A percentile compares a stretch with the other conserved stretches of the same genome.
Evolutionary conservation across 1,140 invertebrate genomes (phyloP).

Genomic region (Bombus pyrosoma): DNA sequence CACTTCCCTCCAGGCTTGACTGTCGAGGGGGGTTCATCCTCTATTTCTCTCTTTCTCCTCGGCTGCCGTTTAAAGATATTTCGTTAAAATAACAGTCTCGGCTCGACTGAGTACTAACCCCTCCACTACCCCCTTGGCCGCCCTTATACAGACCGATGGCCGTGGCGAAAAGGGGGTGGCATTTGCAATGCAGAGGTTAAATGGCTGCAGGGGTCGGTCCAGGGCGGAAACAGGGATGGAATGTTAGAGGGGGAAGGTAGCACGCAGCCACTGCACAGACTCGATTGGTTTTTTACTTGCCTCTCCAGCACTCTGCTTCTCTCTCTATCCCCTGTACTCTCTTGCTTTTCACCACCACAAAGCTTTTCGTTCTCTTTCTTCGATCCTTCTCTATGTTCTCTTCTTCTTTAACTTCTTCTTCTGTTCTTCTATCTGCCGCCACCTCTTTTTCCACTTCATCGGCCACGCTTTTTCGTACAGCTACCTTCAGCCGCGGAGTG

Average conservation of each 20-base stretch:
- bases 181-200: slow-evolving; percentile 84
- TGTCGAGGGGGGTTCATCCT: slow-evolving; percentile 37
- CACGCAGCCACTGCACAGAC: slow-evolving; percentile 76
- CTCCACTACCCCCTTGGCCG: slow-evolving; percentile 29
- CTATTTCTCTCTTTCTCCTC: slow-evolving; percentile 60
- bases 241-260: slow-evolving; percentile 49
- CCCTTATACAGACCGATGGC: slow-evolving; percentile 62
- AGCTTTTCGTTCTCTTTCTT: slow-evolving; percentile 3
- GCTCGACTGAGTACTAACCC: slow-evolving; percentile 58
- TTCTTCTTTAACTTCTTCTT: slow-evolving; percentile 22
- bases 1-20: slow-evolving; percentile 49
- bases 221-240: slow-evolving; percentile 43
- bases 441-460: slow-evolving; percentile 51
- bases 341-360: neutral
- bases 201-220: slow-evolving; percentile 75
- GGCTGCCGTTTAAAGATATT: slow-evolving; percentile 82
- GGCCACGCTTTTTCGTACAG: slow-evolving; percentile 36
- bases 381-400: slow-evolving; percentile 9
- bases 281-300: slow-evolving; percentile 82
- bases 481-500: neutral
- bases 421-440: slow-evolving; percentile 21
- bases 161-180: slow-evolving; percentile 80
- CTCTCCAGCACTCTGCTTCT: slow-evolving; percentile 55
- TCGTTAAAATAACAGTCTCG: slow-evolving; percentile 83
- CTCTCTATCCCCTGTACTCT: neutral